These are phyloP conservation scores for Oreochromis aureus DNA, from an alignment of 2,113 vertebrate species.

Conservation along the genomic window DNA sequence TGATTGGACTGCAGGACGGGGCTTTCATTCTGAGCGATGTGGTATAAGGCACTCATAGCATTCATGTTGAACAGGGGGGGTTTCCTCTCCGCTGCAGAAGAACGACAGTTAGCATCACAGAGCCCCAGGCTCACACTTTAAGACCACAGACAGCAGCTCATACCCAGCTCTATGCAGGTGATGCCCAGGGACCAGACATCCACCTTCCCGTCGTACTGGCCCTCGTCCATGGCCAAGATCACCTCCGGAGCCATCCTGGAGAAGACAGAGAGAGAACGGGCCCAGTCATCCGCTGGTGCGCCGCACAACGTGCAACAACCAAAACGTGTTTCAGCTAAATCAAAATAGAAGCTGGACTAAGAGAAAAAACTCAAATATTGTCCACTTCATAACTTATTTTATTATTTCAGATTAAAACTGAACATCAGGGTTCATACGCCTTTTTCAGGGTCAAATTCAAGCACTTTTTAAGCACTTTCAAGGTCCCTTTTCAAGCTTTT, in stretches of 20 bases:
- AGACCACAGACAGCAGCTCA: background rate
- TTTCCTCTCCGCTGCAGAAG: slow-evolving; percentile 83
- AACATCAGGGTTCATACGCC: background rate
- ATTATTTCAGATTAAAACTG: background rate
- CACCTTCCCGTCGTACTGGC: slow-evolving; percentile 90
- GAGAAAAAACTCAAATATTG: background rate
- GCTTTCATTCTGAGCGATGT: slow-evolving; percentile 93
- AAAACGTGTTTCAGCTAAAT: rapidly evolving
- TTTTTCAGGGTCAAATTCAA: too few relatives aligned
- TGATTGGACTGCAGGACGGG: slow-evolving; percentile 88
- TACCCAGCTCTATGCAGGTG: slow-evolving; percentile 89
- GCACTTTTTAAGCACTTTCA: too few relatives aligned
- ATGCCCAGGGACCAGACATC: slow-evolving; percentile 93
- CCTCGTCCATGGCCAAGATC: slow-evolving; percentile 91
- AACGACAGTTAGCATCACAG: background rate
- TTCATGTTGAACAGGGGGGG: slow-evolving; percentile 94
- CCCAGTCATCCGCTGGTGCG: rapidly evolving
- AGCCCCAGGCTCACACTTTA: rapidly evolving
- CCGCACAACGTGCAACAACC: background rate
- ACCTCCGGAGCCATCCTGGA: slow-evolving; percentile 92
- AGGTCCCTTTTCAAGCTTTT: too few relatives aligned
- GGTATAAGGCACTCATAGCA: slow-evolving; percentile 96
- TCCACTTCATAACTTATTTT: background rate
- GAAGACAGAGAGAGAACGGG: rapidly evolving
- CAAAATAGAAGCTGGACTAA: background rate